Percentiles rank a stretch among this genome's conserved stretches.
Conservation (phyloP, 2,797 vertebrate species). For the Pterois miles region DNA sequence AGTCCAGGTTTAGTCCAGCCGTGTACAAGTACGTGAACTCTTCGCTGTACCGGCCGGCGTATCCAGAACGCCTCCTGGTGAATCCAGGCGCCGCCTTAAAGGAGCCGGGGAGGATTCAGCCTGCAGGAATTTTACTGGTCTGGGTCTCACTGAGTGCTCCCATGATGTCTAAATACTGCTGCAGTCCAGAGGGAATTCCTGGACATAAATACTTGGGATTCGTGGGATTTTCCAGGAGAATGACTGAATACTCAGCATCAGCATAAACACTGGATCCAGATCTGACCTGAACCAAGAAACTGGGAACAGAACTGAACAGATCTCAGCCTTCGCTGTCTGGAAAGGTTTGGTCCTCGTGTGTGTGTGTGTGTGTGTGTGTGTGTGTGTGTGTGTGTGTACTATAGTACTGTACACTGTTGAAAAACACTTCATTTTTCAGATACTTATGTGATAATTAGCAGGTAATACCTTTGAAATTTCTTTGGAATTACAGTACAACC, state of each 20-base stretch:
- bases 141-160: not conserved
- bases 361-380: not conserved
- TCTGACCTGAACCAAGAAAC: not conserved
- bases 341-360: not conserved
- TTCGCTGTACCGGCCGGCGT: conserved; percentile 3
- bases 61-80: not conserved
- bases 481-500: too few relatives aligned
- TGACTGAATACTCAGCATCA: conserved; percentile 10
- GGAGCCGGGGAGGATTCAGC: not conserved
- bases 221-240: not conserved
- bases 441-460: too few relatives aligned
- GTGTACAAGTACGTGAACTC: conserved; percentile 3
- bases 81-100: not conserved
- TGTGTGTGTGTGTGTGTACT: not conserved
- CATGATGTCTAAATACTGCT: not conserved
- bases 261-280: not conserved
- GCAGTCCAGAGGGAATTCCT: not conserved
- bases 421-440: too few relatives aligned
- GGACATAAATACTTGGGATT: not conserved
- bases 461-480: too few relatives aligned
- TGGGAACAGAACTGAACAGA: not conserved
- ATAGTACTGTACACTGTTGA: too few relatives aligned
- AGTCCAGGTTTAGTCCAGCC: not conserved
- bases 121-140: not conserved
- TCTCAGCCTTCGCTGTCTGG: not conserved